Evolutionary conservation across 2,888 invertebrate species (phyloP).

Genomic region (Conchocele bisecta): DNA sequence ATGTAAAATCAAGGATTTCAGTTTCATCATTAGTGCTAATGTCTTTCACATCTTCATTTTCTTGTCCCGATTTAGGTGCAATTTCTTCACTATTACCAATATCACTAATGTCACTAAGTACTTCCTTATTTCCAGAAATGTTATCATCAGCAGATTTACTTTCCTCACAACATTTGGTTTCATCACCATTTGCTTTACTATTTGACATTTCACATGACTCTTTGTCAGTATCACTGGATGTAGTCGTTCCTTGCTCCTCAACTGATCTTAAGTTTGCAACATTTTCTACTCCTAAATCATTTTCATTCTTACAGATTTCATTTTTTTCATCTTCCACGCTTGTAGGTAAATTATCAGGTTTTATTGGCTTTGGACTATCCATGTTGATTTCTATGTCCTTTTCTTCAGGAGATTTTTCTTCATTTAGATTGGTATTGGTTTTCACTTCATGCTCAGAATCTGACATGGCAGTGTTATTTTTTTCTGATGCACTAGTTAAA

Average conservation of each 20-base stretch:
- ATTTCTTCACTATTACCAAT: not conserved
- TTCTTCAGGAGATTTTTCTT: not conserved
- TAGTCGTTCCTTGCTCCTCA: not conserved
- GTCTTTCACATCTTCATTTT: too few species aligned
- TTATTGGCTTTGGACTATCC: too few species aligned
- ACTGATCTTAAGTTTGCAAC: too few species aligned
- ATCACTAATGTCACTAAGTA: not conserved
- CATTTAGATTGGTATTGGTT: not conserved
- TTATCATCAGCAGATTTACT: not conserved
- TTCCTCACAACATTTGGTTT: slow-evolving; percentile 3
- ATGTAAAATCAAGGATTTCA: too few species aligned
- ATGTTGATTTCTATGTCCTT: not conserved
- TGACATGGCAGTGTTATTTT: not conserved
- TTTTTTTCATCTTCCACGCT: not conserved
- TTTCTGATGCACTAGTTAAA: too few species aligned
- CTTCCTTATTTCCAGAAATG: not conserved
- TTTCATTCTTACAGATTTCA: not conserved
- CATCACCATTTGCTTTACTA: not conserved
- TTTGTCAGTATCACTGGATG: not conserved
- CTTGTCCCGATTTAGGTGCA: not conserved
- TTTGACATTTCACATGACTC: not conserved
- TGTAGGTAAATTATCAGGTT: too few species aligned
- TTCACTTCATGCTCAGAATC: not conserved
- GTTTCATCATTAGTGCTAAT: too few species aligned
- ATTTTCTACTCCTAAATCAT: not conserved